phyloP scores from a whole-genome alignment of 2,113 vertebrate genomes.

The Phoenicopterus ruber region DNA sequence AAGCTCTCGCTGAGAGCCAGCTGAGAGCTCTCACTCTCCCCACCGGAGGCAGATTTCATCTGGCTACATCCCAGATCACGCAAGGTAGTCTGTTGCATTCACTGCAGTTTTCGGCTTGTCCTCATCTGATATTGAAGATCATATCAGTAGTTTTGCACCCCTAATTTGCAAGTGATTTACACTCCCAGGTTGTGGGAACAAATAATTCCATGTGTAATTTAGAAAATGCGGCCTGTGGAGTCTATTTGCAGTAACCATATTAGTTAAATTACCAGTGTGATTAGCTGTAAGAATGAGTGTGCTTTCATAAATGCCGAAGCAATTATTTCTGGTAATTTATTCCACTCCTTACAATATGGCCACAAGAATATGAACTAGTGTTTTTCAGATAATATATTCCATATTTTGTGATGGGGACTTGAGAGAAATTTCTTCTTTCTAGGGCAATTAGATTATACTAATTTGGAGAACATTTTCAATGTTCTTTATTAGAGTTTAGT shows the following conservation, averaged over 20 bases:
- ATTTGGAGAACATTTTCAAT: neutral
- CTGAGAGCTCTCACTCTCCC: neutral
- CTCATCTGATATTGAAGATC: neutral
- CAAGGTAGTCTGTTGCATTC: neutral
- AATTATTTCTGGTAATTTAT: slow-evolving; percentile 55
- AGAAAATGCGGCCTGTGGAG: neutral
- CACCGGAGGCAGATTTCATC: neutral
- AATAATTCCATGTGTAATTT: neutral
- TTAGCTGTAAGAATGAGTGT: slow-evolving; percentile 50
- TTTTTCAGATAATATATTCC: slow-evolving; percentile 20
- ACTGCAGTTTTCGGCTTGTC: neutral
- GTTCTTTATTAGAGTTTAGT: neutral
- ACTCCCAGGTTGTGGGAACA: neutral
- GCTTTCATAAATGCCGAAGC: slow-evolving; percentile 48
- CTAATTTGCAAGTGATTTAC: slow-evolving; percentile 5
- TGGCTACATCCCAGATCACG: neutral
- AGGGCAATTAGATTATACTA: neutral
- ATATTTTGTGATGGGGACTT: neutral
- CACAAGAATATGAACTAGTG: neutral
- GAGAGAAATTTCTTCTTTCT: neutral
- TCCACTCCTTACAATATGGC: neutral
- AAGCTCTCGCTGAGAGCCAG: neutral
- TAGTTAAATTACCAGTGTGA: slow-evolving; percentile 49
- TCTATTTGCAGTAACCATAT: slow-evolving; percentile 44
- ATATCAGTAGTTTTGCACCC: neutral